Conservation (phyloP, 2,888 invertebrate species). For the Torymus auratus region DNA sequence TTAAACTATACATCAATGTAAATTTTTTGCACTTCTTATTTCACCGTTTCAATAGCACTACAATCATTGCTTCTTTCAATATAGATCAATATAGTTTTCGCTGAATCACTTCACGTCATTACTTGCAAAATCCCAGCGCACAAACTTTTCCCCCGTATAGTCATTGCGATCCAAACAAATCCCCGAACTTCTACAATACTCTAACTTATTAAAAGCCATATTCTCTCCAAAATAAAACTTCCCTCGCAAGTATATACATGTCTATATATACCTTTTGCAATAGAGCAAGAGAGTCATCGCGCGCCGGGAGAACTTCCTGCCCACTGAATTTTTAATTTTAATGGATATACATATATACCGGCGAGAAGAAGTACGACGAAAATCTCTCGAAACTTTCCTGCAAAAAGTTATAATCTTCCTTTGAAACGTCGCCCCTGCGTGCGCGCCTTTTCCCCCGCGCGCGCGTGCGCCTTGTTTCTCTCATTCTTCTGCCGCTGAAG, state of each 20-base stretch:
- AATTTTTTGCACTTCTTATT: too few species aligned
- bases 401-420: conserved; percentile 13
- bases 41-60: too few species aligned
- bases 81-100: too few species aligned
- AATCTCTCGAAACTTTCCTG: too few species aligned
- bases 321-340: conserved; percentile 31
- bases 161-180: too few species aligned
- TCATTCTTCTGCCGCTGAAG: conserved; percentile 19
- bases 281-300: neutral
- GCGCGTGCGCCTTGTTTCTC: neutral
- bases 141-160: too few species aligned
- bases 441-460: neutral
- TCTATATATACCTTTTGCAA: neutral
- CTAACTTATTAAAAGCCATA: too few species aligned
- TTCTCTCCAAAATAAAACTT: neutral
- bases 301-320: neutral
- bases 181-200: too few species aligned
- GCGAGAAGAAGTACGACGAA: conserved; percentile 1
- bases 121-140: too few species aligned
- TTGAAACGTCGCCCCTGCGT: neutral
- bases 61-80: too few species aligned
- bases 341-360: neutral
- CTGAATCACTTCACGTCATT: too few species aligned
- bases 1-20: too few species aligned
- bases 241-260: neutral